Evolutionary conservation across 2,113 vertebrate species (phyloP).

Genomic region (Megaptera novaeangliae): DNA sequence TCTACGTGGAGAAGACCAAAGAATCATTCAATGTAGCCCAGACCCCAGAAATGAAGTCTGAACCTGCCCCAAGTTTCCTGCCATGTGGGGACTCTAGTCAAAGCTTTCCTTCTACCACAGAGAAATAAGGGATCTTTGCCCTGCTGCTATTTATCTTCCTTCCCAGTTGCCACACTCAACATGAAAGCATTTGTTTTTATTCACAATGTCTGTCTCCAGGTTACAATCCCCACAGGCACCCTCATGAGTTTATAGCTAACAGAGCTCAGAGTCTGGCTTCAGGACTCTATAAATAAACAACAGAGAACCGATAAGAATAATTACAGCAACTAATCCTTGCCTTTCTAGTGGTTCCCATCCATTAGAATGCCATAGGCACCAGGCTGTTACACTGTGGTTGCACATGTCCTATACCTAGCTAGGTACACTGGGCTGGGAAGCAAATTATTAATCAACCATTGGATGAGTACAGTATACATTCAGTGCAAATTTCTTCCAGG

Average conservation of each 20-base stretch:
- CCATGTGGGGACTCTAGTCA: background rate
- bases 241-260: background rate
- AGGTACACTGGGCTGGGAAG: background rate
- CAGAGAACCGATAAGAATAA: background rate
- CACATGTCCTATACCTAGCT: background rate
- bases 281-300: conserved; percentile 4
- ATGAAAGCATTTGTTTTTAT: background rate
- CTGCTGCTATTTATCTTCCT: background rate
- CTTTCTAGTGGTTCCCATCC: background rate
- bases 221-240: background rate
- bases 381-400: background rate
- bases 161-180: background rate
- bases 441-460: background rate
- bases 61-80: background rate
- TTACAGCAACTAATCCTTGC: background rate
- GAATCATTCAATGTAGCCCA: background rate
- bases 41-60: background rate
- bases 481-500: background rate
- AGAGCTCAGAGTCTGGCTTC: background rate
- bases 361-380: background rate
- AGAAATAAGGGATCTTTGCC: background rate
- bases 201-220: background rate
- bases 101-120: background rate
- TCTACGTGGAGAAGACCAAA: background rate
- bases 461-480: background rate